phyloP scores from a whole-genome alignment of 2,113 vertebrate species.

The Rhinichthys klamathensis region DNA sequence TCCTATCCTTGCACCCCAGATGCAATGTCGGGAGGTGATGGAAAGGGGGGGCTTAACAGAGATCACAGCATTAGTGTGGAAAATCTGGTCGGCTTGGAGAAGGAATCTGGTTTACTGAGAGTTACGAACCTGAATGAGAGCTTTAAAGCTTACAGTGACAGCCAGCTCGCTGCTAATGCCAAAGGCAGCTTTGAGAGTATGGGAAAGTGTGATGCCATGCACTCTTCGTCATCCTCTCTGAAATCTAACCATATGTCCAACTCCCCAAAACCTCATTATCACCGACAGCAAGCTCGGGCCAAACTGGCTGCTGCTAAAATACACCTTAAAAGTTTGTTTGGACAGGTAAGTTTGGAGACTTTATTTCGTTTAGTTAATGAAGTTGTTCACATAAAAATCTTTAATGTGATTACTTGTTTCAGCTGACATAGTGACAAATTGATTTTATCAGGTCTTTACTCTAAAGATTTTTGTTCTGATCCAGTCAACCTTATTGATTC shows the following conservation, averaged over 20 bases:
- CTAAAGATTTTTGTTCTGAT: background rate
- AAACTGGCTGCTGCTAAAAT: conserved; percentile 71
- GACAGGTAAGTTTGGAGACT: conserved; percentile 65
- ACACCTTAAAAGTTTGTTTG: conserved; percentile 76
- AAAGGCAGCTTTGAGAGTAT: conserved; percentile 56
- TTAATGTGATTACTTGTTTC: background rate
- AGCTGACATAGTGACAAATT: background rate
- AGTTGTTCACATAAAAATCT: background rate
- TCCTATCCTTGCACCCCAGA: conserved; percentile 24
- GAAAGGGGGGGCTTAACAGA: conserved; percentile 54
- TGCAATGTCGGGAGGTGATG: rapidly evolving
- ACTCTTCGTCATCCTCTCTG: conserved; percentile 7
- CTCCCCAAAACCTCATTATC: conserved; percentile 21
- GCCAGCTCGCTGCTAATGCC: conserved; percentile 65
- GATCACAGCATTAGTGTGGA: conserved; percentile 72
- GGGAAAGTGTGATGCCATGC: conserved; percentile 27
- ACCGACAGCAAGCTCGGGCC: conserved; percentile 54
- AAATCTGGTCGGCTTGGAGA: conserved; percentile 59
- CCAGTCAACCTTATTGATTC: background rate
- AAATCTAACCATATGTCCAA: conserved; percentile 18
- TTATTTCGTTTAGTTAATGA: background rate
- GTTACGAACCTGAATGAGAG: conserved; percentile 61
- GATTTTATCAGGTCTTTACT: too few relatives aligned
- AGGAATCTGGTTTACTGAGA: conserved; percentile 47
- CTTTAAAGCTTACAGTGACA: conserved; percentile 77